Evolutionary conservation across 2,113 vertebrate species (phyloP).

Genomic region (Protomyctophum bolini): DNA sequence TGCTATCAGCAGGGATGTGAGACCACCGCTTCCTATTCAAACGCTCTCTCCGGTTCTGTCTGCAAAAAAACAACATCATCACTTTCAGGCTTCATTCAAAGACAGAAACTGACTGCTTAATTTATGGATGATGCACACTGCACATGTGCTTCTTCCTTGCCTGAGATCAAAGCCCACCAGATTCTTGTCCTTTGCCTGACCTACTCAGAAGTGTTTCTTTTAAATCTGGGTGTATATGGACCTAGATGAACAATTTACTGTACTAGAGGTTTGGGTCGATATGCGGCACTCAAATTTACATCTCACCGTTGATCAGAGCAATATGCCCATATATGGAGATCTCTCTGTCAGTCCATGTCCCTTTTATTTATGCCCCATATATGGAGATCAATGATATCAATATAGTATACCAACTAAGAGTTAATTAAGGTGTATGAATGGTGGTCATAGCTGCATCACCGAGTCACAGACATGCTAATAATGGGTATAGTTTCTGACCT

Average conservation of each 20-base stretch:
- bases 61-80: conserved; percentile 49
- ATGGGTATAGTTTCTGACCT: conserved; percentile 54
- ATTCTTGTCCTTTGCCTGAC: background rate
- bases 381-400: too few species aligned
- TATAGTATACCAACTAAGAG: too few species aligned
- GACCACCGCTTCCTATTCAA: conserved; percentile 85
- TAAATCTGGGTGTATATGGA: too few species aligned
- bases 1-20: conserved; percentile 85
- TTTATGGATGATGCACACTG: background rate
- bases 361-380: too few species aligned
- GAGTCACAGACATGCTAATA: background rate
- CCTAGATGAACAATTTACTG: too few species aligned
- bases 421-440: background rate
- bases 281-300: too few species aligned
- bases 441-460: background rate
- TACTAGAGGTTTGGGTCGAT: too few species aligned
- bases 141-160: background rate
- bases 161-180: background rate
- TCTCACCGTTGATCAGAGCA: too few species aligned
- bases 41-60: conserved; percentile 85
- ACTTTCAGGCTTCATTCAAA: background rate
- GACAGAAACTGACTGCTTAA: too few species aligned
- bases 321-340: too few species aligned
- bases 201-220: too few species aligned
- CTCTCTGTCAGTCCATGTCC: too few species aligned